phyloP scores from a whole-genome alignment of 1,140 invertebrate genomes.

The Hyles euphorbiae region DNA sequence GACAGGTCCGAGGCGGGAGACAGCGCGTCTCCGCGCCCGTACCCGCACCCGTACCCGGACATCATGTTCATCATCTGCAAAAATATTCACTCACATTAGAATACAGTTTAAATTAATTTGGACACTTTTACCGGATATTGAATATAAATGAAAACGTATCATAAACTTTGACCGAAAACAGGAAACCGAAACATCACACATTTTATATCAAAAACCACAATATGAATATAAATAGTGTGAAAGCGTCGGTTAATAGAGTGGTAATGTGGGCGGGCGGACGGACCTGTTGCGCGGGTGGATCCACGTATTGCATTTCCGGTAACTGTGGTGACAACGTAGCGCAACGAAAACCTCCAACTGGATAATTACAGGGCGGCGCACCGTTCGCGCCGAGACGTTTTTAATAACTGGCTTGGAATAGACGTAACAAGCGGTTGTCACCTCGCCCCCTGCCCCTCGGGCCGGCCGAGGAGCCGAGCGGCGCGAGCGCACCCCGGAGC shows the following conservation, averaged over 20 bases:
- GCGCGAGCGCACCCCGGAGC: slow-evolving; percentile 28
- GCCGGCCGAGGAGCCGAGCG: slow-evolving; percentile 18
- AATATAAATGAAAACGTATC: background rate
- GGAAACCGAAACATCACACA: slow-evolving; percentile 2
- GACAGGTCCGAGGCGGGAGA: slow-evolving; percentile 65
- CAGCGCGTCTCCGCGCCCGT: slow-evolving; percentile 53
- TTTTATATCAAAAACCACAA: background rate
- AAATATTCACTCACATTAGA: slow-evolving; percentile 15
- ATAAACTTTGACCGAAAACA: background rate
- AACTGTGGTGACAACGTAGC: slow-evolving; percentile 61
- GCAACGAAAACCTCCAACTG: slow-evolving; percentile 63
- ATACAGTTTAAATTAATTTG: no score
- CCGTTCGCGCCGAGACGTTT: slow-evolving; percentile 76
- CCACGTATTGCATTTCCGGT: slow-evolving; percentile 71
- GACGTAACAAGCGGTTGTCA: slow-evolving; percentile 74
- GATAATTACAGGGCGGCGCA: slow-evolving; percentile 75
- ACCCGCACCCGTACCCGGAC: slow-evolving; percentile 53
- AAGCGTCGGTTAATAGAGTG: slow-evolving; percentile 10
- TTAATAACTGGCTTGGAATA: slow-evolving; percentile 76
- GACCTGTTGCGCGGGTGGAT: slow-evolving; percentile 69
- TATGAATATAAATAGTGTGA: slow-evolving; percentile 3
- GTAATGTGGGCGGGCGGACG: slow-evolving; percentile 51
- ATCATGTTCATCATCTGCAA: slow-evolving; percentile 68
- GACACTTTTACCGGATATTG: no score
- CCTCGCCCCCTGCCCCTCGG: slow-evolving; percentile 41